Conservation (phyloP, 2,888 invertebrate genomes). For the Melitaea athalia region DNA sequence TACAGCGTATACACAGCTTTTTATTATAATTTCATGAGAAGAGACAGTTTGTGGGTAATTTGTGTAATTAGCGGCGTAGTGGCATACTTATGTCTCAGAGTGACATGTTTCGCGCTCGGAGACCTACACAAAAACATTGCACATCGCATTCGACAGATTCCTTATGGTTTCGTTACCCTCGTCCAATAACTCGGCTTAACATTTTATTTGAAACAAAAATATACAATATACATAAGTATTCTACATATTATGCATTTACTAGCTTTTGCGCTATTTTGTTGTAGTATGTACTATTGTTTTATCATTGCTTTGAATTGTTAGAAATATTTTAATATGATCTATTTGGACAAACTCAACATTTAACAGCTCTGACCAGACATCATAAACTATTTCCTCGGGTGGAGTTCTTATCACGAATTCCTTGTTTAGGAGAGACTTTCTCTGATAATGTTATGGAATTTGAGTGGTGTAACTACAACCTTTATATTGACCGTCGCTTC, state of each 20-base stretch:
- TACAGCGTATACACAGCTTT: slow-evolving; percentile 61
- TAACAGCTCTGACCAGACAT: slow-evolving; percentile 27
- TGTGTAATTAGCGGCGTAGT: slow-evolving; percentile 67
- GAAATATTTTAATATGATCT: not conserved
- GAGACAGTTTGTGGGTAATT: slow-evolving; percentile 66
- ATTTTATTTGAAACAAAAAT: no score
- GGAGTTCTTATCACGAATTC: slow-evolving; percentile 36
- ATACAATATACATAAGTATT: not conserved
- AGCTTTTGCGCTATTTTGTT: not conserved
- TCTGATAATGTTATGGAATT: slow-evolving; percentile 64
- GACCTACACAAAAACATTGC: slow-evolving; percentile 60
- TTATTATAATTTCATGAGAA: slow-evolving; percentile 69
- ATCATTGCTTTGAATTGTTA: not conserved
- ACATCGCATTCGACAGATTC: slow-evolving; percentile 45
- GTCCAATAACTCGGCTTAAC: slow-evolving; percentile 55
- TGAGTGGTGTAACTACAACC: slow-evolving; percentile 54
- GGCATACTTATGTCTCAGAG: slow-evolving; percentile 50
- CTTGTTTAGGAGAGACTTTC: slow-evolving; percentile 59
- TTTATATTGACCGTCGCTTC: slow-evolving; percentile 51
- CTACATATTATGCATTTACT: not conserved
- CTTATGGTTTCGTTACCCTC: slow-evolving; percentile 62
- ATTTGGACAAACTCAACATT: slow-evolving; percentile 3
- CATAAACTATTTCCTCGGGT: slow-evolving; percentile 20
- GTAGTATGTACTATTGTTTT: not conserved
- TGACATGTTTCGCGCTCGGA: slow-evolving; percentile 56